Conservation (phyloP, 1,140 invertebrate genomes). For the Tetragonula clypearis region DNA sequence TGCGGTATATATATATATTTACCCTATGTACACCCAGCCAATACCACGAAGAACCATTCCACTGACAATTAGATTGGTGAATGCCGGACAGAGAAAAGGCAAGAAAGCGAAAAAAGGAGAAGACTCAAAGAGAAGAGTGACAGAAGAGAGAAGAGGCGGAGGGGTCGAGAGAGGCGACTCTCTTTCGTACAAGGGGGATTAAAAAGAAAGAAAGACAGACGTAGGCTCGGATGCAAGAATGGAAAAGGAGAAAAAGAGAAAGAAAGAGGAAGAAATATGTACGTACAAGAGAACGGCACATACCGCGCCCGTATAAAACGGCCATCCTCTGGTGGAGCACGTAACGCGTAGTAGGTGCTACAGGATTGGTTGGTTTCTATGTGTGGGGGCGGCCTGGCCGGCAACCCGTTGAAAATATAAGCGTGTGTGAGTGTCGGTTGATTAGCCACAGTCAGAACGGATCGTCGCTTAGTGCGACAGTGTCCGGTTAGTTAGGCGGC, state of each 20-base stretch:
- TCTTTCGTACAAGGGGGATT: background rate
- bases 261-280: slow-evolving; percentile 40
- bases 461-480: slow-evolving; percentile 63
- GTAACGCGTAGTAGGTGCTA: slow-evolving; percentile 36
- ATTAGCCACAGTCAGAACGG: slow-evolving; percentile 74
- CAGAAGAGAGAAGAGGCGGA: background rate
- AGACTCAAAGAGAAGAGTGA: background rate
- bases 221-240: background rate
- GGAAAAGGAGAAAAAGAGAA: slow-evolving; percentile 41
- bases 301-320: slow-evolving; percentile 60
- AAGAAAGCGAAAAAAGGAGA: background rate
- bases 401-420: slow-evolving; percentile 79
- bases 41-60: background rate
- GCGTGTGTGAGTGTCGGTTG: slow-evolving; percentile 78
- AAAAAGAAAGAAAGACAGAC: background rate
- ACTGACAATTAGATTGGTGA: background rate
- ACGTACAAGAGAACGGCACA: slow-evolving; percentile 23
- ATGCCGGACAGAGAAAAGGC: background rate
- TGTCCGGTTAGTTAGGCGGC: slow-evolving; percentile 49
- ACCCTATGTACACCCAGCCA: background rate
- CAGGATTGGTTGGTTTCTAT: slow-evolving; percentile 71
- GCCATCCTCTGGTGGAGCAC: slow-evolving; percentile 40
- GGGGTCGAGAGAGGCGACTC: background rate
- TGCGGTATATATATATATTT: background rate
- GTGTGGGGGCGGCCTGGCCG: slow-evolving; percentile 72